These are phyloP conservation scores for Stichodactyla mertensii DNA, from an alignment of 64 coral and sea anemone species.

Conservation along the genomic window DNA sequence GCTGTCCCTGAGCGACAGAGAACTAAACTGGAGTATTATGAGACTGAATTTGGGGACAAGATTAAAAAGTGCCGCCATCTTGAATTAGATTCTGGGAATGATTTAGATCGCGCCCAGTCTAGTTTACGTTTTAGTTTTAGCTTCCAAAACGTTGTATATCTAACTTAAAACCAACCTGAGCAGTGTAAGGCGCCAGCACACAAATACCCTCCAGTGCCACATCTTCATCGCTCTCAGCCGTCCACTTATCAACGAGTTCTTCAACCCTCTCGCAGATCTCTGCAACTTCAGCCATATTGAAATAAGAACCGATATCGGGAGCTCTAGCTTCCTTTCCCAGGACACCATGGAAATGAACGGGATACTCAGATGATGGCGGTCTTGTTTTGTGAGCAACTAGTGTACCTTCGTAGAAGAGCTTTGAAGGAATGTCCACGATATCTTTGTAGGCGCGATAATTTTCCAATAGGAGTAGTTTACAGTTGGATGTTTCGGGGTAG, in stretches of 20 bases:
- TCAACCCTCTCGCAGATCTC: conserved; percentile 63
- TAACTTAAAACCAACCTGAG: conserved; percentile 54
- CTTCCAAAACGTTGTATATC: no score
- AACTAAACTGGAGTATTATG: no score
- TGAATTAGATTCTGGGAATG: no score
- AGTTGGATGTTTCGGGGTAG: conserved; percentile 52
- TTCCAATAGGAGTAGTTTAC: conserved; percentile 61
- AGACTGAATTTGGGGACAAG: no score
- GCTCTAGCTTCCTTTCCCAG: conserved; percentile 71
- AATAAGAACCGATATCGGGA: conserved; percentile 65
- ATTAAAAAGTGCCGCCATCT: no score
- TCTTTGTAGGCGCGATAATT: conserved; percentile 90
- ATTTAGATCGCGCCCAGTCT: no score
- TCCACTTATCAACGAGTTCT: conserved; percentile 49
- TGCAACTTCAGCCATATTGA: conserved; percentile 81
- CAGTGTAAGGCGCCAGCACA: conserved; percentile 64
- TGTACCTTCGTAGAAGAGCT: conserved; percentile 81
- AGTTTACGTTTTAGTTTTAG: no score
- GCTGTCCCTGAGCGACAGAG: no score
- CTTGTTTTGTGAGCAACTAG: conserved; percentile 57
- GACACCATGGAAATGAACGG: conserved; percentile 75
- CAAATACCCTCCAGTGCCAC: conserved; percentile 44
- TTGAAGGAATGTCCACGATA: conserved; percentile 84
- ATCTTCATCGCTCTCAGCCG: conserved; percentile 45
- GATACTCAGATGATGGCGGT: conserved; percentile 40